Evolutionary conservation across 2,113 vertebrate genomes (phyloP).

Genomic region (Heliornis fulica): DNA sequence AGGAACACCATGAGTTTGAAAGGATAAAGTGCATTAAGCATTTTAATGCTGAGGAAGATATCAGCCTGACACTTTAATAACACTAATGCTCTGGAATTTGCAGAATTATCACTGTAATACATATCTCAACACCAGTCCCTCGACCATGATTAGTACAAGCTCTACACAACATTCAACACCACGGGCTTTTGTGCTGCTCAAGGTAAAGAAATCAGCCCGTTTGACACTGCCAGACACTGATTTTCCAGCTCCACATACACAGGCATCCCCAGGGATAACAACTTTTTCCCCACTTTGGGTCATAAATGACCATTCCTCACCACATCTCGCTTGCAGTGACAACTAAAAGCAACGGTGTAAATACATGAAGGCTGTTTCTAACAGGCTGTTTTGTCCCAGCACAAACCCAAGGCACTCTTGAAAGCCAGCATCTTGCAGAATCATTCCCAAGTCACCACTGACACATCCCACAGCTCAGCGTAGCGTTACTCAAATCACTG

Average conservation of each 20-base stretch:
- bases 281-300: neutral
- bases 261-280: neutral
- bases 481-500: neutral
- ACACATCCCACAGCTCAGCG: neutral
- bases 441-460: neutral
- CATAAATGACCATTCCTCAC: neutral
- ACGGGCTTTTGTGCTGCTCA: neutral
- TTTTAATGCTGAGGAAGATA: conserved; percentile 62
- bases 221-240: neutral
- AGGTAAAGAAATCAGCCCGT: neutral
- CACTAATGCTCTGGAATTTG: conserved; percentile 53
- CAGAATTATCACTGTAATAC: conserved; percentile 47
- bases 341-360: neutral
- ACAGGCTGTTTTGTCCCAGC: neutral
- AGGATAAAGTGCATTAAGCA: conserved; percentile 60
- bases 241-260: neutral
- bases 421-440: neutral
- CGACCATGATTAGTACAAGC: neutral
- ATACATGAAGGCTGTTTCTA: neutral
- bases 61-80: conserved; percentile 61
- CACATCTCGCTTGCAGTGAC: neutral
- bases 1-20: conserved; percentile 35
- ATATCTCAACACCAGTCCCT: conserved; percentile 8
- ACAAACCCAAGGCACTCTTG: neutral
- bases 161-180: neutral